Base-by-base conservation (phyloP, 2,797 vertebrate genomes). In the Erethizon dorsatum region DNA sequence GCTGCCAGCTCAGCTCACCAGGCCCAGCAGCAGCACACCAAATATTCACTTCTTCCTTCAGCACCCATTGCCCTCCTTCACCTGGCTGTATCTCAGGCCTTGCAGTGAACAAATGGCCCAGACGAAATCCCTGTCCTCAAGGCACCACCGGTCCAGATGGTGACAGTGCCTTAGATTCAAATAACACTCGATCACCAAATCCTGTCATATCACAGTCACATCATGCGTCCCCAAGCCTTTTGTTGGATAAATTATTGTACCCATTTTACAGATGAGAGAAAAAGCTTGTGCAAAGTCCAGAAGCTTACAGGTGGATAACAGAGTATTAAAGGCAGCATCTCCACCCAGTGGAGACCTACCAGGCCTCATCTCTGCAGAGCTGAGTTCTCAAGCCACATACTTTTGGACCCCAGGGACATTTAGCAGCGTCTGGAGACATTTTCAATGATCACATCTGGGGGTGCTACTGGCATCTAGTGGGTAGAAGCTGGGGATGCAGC, bases 1-100 rank as follows among this genome's bases (percentile, higher is more conserved):
- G 92, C 69, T 33, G 28, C 33, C 50, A 45, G 88, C 59, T 11
- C 24, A 2, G 83, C 80, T 89, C 54, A 28, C 57, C 33, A 31
- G 84, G 50, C 57, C 37, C 31, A 0, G 4, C 4, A 0, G 65
- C 73, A 6, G 75, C 6, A 6, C 47, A 0, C 0, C 15, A 73
- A 79, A 45, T 17, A 26, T 9, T 67, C 20, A 1, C 15, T 56
- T 56, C 83, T 26, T 63, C 11, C 0, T 75, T 56, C 24, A 1
- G 85, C 20, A 3, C 33, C 22, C 73, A 0, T 20, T 73, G 79
- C 80, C 61, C 26, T 91, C 33, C 0, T 61, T 24, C 9, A 0
- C 8, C 41, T 6, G 26, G 37, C 47, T 63, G 24, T 3, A 26
- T 26, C 56, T 54, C 9, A 2, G 71, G 77, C 10, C 13, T 6